Evolutionary conservation across 30 jellyfish, hydroid and myxozoan genomes (phyloP).

Genomic region (Haliclystus octoradiatus): DNA sequence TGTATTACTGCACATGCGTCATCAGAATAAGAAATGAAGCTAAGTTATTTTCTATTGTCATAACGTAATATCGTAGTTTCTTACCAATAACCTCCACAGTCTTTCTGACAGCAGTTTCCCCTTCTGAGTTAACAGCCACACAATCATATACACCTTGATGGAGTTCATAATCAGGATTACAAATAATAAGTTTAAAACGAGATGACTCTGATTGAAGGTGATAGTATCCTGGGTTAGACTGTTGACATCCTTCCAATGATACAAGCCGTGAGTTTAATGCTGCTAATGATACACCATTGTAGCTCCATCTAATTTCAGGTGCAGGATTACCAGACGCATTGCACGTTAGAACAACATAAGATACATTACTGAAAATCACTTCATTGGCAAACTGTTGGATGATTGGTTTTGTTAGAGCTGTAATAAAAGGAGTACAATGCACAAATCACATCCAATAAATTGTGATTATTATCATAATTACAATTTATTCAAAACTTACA

Average conservation of each 20-base stretch:
- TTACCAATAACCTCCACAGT: conserved; percentile 19
- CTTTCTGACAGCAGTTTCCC: neutral
- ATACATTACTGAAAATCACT: conserved; percentile 9
- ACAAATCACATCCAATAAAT: too few relatives aligned
- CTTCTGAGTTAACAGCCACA: conserved; percentile 9
- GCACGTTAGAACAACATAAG: conserved; percentile 17
- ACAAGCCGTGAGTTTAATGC: neutral
- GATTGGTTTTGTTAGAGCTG: conserved; percentile 43
- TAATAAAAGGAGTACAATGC: too few relatives aligned
- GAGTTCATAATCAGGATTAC: conserved; percentile 25
- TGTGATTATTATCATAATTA: too few relatives aligned
- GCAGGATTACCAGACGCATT: conserved; percentile 67
- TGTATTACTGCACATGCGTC: too few relatives aligned
- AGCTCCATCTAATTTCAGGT: conserved; percentile 51
- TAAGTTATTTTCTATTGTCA: neutral
- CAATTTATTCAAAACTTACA: too few relatives aligned
- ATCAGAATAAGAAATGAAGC: too few relatives aligned
- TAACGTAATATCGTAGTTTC: neutral
- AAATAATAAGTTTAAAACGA: conserved; percentile 15
- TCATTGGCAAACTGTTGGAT: conserved; percentile 17
- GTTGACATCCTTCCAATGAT: conserved; percentile 18
- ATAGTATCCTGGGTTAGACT: conserved; percentile 36
- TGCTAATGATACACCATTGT: conserved; percentile 2
- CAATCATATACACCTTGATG: conserved; percentile 67
- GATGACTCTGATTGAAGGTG: neutral